These are phyloP conservation scores for Drosophila neotestacea DNA, from an alignment of 2,888 invertebrate genomes.

Conservation along the genomic window DNA sequence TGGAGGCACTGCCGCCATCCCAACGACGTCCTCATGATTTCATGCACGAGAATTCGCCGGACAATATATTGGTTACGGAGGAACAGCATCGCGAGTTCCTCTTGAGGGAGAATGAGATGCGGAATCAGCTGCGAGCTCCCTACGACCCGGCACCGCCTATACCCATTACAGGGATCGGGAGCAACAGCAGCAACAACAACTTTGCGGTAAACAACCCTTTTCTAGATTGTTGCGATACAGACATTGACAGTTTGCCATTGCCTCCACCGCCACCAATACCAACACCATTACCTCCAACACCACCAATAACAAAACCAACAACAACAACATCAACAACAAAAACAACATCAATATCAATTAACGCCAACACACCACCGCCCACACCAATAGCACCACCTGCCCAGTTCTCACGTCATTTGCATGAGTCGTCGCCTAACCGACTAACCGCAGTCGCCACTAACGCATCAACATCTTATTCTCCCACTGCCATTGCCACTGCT, in stretches of 20 bases:
- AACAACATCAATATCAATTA: conserved; percentile 33
- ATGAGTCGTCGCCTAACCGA: conserved; percentile 59
- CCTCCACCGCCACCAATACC: conserved; percentile 68
- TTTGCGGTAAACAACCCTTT: conserved; percentile 84
- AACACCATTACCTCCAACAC: conserved; percentile 37
- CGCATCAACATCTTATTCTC: conserved; percentile 78
- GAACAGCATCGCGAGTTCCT: conserved; percentile 84
- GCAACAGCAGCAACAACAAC: conserved; percentile 40
- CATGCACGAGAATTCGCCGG: conserved; percentile 84
- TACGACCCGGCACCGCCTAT: conserved; percentile 75
- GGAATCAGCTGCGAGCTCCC: conserved; percentile 82
- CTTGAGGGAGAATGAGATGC: conserved; percentile 84
- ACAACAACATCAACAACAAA: conserved; percentile 23
- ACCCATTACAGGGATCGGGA: conserved; percentile 54
- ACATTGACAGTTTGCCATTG: conserved; percentile 77
- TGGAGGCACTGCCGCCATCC: conserved; percentile 84
- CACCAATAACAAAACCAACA: conserved; percentile 30
- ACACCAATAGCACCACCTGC: conserved; percentile 18
- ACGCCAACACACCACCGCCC: conserved; percentile 14
- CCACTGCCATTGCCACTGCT: conserved; percentile 55
- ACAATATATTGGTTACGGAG: conserved; percentile 83
- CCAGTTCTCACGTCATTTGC: conserved; percentile 68
- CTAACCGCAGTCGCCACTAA: conserved; percentile 76
- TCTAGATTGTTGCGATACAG: conserved; percentile 80
- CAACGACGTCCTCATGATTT: conserved; percentile 81